Evolutionary conservation across 2,113 vertebrate species (phyloP).

Genomic region (Prietella phreatophila): DNA sequence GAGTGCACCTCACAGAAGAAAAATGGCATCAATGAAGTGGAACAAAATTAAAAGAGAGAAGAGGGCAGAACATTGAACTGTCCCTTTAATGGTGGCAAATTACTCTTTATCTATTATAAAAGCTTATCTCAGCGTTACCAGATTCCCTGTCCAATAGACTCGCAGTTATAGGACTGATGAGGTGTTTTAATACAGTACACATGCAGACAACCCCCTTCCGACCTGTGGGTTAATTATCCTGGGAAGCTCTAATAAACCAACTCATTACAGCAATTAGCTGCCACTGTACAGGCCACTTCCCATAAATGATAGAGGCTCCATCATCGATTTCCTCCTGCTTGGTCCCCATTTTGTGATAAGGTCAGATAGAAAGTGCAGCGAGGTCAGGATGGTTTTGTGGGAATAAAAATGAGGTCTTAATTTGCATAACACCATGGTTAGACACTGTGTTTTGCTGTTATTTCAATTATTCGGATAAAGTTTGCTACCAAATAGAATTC

Average conservation of each 20-base stretch:
- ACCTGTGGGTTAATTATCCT: slow-evolving; percentile 62
- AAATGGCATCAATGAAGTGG: background rate
- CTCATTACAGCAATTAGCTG: slow-evolving; percentile 65
- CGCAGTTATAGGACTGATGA: slow-evolving; percentile 30
- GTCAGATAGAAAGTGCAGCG: background rate
- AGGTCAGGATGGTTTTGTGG: background rate
- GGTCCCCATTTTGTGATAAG: background rate
- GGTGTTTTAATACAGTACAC: slow-evolving; percentile 39
- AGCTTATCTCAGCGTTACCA: slow-evolving; percentile 36
- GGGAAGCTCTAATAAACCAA: slow-evolving; percentile 58
- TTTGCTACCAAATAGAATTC: background rate
- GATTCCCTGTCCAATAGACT: slow-evolving; percentile 34
- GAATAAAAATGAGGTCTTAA: background rate
- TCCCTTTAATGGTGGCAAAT: slow-evolving; percentile 31
- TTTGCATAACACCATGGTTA: background rate
- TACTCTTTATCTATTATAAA: slow-evolving; percentile 42
- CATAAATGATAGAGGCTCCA: slow-evolving; percentile 31
- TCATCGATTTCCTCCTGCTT: slow-evolving; percentile 23
- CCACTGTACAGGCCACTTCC: slow-evolving; percentile 40
- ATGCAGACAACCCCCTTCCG: slow-evolving; percentile 53
- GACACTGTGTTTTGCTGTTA: background rate
- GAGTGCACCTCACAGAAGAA: background rate
- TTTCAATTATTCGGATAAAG: background rate
- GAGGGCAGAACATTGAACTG: background rate
- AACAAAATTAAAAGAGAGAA: background rate